Percentiles rank a stretch among this genome's conserved stretches.
These are phyloP conservation scores for Drosophila repletoides DNA, from an alignment of 1,140 invertebrate species.

Conservation along the genomic window DNA sequence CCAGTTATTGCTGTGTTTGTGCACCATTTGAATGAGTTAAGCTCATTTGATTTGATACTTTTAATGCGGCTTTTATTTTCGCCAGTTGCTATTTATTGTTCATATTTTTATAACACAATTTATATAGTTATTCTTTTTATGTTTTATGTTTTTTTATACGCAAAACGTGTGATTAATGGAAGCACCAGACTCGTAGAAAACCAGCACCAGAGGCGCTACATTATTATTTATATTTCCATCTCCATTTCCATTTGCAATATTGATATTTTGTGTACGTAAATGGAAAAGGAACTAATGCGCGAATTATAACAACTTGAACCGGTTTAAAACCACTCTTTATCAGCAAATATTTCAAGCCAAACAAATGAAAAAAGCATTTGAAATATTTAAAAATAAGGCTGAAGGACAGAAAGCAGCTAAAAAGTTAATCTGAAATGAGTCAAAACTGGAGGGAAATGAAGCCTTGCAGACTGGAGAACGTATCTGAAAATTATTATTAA, in stretches of 20 bases:
- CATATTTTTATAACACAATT: conserved; percentile 29
- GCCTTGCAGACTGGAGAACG: too few relatives aligned
- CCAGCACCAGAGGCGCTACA: conserved; percentile 4
- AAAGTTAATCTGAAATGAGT: too few relatives aligned
- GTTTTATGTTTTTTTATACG: conserved; percentile 21
- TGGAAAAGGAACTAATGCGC: neutral
- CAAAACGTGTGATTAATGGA: conserved; percentile 47
- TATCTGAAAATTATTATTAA: too few relatives aligned
- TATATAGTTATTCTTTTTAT: conserved; percentile 20
- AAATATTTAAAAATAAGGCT: too few relatives aligned
- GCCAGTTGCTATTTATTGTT: conserved; percentile 39
- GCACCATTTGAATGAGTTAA: conserved; percentile 52
- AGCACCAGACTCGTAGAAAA: conserved; percentile 18
- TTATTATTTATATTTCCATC: conserved; percentile 12
- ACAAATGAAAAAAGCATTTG: neutral
- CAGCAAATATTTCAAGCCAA: neutral
- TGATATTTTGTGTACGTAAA: neutral
- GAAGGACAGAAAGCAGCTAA: too few relatives aligned
- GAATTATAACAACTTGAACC: neutral
- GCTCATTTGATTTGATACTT: conserved; percentile 55
- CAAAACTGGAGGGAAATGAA: too few relatives aligned
- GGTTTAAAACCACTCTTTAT: neutral
- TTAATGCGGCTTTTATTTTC: conserved; percentile 46
- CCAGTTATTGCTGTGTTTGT: conserved; percentile 38
- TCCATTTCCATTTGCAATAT: too few relatives aligned